Conservation (phyloP, 1,140 invertebrate species). For the Drosophila trapezifrons region DNA sequence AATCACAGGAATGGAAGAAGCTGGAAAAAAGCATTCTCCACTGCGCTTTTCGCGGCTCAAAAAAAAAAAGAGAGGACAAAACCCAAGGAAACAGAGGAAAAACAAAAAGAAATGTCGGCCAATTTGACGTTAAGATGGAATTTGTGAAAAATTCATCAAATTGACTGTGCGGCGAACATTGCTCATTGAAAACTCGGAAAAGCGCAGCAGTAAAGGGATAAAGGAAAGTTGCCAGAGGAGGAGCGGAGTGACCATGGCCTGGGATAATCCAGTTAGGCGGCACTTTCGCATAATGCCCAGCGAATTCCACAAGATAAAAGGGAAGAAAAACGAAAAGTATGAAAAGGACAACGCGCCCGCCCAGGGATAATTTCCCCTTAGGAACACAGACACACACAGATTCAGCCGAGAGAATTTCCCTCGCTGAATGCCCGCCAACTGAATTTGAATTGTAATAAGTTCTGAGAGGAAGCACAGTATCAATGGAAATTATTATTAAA, state of each 20-base stretch:
- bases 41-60: slow-evolving; percentile 62
- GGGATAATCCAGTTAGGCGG: slow-evolving; percentile 66
- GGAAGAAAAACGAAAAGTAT: not conserved
- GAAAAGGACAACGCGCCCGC: not conserved
- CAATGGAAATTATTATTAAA: too few relatives aligned
- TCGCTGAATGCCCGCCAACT: not conserved
- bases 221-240: slow-evolving; percentile 8
- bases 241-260: slow-evolving; percentile 19
- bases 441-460: not conserved
- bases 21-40: slow-evolving; percentile 2
- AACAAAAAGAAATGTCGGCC: slow-evolving; percentile 52
- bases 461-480: not conserved
- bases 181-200: slow-evolving; percentile 62
- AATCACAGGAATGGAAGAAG: slow-evolving; percentile 49
- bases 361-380: slow-evolving; percentile 38
- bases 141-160: slow-evolving; percentile 80
- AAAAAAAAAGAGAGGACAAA: slow-evolving; percentile 18
- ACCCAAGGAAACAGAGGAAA: slow-evolving; percentile 17
- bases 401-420: slow-evolving; percentile 51
- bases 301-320: slow-evolving; percentile 30
- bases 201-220: not conserved
- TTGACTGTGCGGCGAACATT: slow-evolving; percentile 60
- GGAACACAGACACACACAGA: slow-evolving; percentile 31
- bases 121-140: slow-evolving; percentile 79
- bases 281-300: slow-evolving; percentile 62